Evolutionary conservation across 2,888 invertebrate genomes (phyloP).

Genomic region (Rotaria macrura): DNA sequence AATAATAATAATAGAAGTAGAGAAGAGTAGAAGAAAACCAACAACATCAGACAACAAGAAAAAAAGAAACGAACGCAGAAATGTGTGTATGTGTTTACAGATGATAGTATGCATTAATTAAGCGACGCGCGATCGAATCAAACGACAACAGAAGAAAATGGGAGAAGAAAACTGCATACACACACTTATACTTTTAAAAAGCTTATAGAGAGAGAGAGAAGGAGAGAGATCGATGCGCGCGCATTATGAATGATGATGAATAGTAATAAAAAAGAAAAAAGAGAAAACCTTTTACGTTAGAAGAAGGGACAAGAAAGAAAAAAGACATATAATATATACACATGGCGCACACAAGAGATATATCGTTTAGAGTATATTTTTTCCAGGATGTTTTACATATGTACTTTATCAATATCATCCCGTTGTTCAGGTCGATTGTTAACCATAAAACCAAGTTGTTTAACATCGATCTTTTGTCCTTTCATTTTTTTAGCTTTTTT

Average conservation of each 20-base stretch:
- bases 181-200: background rate
- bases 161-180: background rate
- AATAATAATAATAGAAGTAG: background rate
- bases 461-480: conserved; percentile 19
- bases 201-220: background rate
- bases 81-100: background rate
- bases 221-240: background rate
- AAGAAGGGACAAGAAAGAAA: conserved; percentile 6
- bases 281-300: background rate
- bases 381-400: background rate
- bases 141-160: background rate
- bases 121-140: background rate
- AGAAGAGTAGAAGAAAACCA: background rate
- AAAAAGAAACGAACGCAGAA: background rate
- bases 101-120: background rate
- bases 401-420: conserved; percentile 1
- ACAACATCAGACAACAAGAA: background rate
- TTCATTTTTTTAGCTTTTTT: conserved; percentile 12
- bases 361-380: too few species aligned
- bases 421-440: background rate
- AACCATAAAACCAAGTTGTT: conserved; percentile 22
- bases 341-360: conserved; percentile 15
- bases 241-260: background rate
- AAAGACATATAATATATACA: background rate
- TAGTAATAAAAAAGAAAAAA: background rate